A percentile compares a stretch with the other conserved stretches of the same genome.
phyloP scores from a whole-genome alignment of 2,113 vertebrate genomes.

The Agelaius tricolor region DNA sequence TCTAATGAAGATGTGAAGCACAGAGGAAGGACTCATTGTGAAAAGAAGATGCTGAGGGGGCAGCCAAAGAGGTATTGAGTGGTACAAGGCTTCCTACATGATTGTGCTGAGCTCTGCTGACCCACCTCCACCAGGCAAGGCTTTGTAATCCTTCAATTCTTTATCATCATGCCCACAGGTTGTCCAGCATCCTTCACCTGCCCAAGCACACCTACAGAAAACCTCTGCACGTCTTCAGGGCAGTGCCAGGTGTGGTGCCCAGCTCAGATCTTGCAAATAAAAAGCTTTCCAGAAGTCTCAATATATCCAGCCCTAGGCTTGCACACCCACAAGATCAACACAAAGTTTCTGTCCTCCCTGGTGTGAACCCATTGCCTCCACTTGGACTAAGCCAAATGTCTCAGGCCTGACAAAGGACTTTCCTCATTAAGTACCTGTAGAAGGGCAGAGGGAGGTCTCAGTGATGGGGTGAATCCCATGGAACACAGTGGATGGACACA shows the following conservation, averaged over 20 bases:
- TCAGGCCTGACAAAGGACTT: not conserved
- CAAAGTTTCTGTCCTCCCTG: not conserved
- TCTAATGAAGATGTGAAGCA: constrained; percentile 5
- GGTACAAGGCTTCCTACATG: not conserved
- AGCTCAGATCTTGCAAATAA: not conserved
- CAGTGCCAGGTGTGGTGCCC: not conserved
- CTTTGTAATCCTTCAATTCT: not conserved
- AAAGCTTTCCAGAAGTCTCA: not conserved
- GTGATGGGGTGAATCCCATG: not conserved
- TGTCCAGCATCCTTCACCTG: not conserved
- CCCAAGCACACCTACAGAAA: not conserved
- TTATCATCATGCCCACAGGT: not conserved
- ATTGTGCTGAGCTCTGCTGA: not conserved
- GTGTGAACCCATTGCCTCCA: not conserved
- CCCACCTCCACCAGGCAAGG: not conserved
- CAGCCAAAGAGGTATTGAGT: not conserved
- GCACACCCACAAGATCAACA: not conserved
- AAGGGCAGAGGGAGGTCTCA: not conserved
- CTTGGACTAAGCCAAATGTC: not conserved
- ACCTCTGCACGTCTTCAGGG: not conserved
- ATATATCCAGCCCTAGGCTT: not conserved
- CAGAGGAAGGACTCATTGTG: not conserved
- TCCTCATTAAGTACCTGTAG: not conserved
- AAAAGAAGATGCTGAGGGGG: not conserved
- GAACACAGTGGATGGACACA: not conserved